phyloP scores from a whole-genome alignment of 2,797 vertebrate genomes.

The Limnodromus scolopaceus region DNA sequence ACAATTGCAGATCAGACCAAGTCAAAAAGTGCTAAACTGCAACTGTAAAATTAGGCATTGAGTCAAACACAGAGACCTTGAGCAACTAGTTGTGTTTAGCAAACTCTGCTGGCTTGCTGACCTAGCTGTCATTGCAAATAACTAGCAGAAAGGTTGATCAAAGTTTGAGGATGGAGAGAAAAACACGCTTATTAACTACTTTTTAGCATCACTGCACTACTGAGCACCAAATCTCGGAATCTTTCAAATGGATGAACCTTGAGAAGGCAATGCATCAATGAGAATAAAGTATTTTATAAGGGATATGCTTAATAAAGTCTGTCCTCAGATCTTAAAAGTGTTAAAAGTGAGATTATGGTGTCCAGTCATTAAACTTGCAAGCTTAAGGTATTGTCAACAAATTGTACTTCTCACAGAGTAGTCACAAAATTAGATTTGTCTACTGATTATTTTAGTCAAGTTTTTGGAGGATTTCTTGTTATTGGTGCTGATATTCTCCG shows the following conservation, averaged over 20 bases:
- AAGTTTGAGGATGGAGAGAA: neutral
- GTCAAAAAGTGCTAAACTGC: neutral
- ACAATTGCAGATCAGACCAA: fast-evolving
- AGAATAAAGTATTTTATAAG: neutral
- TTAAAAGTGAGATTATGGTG: neutral
- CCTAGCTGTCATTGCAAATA: neutral
- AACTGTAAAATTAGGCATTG: neutral
- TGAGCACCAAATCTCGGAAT: neutral
- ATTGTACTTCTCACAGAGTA: neutral
- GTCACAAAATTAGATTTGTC: neutral
- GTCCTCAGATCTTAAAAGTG: neutral
- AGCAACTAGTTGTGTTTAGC: neutral
- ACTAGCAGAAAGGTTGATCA: neutral
- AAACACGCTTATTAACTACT: neutral
- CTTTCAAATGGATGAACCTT: neutral
- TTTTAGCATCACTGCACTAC: neutral
- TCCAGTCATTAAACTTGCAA: neutral
- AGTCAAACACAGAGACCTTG: neutral
- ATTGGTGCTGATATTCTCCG: neutral
- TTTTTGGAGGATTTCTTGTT: neutral
- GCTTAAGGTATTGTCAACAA: neutral
- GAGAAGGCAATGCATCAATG: neutral
- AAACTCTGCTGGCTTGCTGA: neutral
- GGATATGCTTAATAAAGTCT: neutral
- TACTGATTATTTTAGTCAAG: neutral